These are phyloP conservation scores for Rallus limicola DNA, from an alignment of 2,113 vertebrate species.

Conservation along the genomic window DNA sequence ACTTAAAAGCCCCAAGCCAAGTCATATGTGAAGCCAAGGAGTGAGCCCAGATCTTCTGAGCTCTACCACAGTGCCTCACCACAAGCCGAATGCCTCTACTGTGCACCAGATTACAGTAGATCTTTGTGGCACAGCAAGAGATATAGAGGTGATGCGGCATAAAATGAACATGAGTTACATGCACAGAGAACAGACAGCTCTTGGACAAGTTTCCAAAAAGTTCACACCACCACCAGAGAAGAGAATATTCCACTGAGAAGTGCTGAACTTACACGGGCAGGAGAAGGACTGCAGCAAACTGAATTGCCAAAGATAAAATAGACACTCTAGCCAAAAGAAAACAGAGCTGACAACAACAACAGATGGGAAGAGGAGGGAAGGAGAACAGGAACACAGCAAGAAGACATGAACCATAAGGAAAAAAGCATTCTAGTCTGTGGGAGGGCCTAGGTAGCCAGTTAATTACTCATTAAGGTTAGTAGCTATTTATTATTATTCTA, in stretches of 20 bases:
- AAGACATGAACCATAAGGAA: constrained; percentile 64
- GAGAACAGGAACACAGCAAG: constrained; percentile 55
- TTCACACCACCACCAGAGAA: not conserved
- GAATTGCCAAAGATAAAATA: constrained; percentile 57
- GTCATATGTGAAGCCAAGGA: not conserved
- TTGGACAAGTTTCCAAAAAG: constrained; percentile 7
- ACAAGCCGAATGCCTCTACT: not conserved
- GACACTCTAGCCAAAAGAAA: constrained; percentile 61
- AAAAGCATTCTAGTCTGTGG: constrained; percentile 57
- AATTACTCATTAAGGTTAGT: constrained; percentile 57
- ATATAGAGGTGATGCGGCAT: not conserved
- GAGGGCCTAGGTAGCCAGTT: constrained; percentile 50
- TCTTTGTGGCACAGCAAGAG: not conserved
- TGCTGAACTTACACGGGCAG: not conserved
- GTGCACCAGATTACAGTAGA: not conserved
- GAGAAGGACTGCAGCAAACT: constrained; percentile 48
- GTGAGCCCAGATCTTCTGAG: not conserved
- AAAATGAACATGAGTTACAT: not conserved
- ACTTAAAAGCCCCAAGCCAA: not conserved
- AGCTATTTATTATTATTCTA: constrained; percentile 41
- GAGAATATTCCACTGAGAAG: constrained; percentile 2
- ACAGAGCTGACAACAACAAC: constrained; percentile 67
- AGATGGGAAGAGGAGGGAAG: constrained; percentile 70
- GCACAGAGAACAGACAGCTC: not conserved
- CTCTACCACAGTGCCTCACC: not conserved